A percentile compares a stretch with the other conserved stretches of the same genome.
Conservation (phyloP, 37 sponge, comb jelly and placozoan genomes). For the Cladorhizidae sp. region DNA sequence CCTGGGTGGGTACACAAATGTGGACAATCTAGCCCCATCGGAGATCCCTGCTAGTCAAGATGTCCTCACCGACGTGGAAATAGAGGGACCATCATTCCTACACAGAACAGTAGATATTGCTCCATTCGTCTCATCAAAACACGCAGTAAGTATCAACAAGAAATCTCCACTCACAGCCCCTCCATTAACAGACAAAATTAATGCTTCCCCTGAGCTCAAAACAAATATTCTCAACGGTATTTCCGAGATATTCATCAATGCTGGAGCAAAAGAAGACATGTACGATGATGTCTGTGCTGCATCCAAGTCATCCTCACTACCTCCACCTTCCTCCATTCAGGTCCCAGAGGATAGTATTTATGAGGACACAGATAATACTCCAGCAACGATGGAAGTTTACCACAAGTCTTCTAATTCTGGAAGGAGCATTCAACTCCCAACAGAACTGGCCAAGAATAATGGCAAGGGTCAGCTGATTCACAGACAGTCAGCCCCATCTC, state of each 20-base stretch:
- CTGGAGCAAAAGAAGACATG: conserved; percentile 18
- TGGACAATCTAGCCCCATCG: background rate
- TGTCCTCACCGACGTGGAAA: background rate
- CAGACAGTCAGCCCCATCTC: background rate
- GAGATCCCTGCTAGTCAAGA: background rate
- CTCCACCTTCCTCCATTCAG: background rate
- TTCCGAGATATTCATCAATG: conserved; percentile 29
- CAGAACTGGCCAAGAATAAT: background rate
- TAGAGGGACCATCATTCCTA: background rate
- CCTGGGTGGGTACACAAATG: conserved; percentile 39
- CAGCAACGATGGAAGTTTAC: background rate
- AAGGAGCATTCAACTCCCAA: conserved; percentile 4
- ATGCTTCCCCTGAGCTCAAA: conserved; percentile 30
- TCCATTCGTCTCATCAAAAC: background rate
- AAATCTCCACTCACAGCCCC: background rate
- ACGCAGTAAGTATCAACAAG: background rate
- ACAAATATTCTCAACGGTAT: conserved; percentile 13
- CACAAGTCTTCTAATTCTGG: background rate
- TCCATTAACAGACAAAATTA: conserved; percentile 4
- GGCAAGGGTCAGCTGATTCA: background rate
- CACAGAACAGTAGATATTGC: background rate
- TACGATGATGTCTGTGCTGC: conserved; percentile 34
- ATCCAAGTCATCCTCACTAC: background rate
- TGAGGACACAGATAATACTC: background rate
- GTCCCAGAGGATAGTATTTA: background rate